A percentile compares a stretch with the other conserved stretches of the same genome.
phyloP scores from a whole-genome alignment of 2,113 vertebrate species.

The Scartelaos histophorus region DNA sequence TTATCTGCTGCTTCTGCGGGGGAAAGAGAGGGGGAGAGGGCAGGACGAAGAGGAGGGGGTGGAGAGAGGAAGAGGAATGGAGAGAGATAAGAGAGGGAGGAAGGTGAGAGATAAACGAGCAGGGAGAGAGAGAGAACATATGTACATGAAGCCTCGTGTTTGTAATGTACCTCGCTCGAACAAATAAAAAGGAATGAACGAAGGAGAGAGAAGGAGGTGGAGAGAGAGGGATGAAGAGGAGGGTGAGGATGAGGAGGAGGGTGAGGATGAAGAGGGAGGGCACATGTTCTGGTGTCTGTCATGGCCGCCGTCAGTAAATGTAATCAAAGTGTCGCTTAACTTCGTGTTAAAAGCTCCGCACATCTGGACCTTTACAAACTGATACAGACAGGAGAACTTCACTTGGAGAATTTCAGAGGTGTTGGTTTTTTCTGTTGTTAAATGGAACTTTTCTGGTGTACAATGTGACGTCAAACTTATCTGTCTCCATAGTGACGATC shows the following conservation, averaged over 20 bases:
- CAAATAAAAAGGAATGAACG: too few species aligned
- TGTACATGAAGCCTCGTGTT: too few species aligned
- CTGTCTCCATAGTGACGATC: too few species aligned
- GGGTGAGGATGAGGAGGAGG: neutral
- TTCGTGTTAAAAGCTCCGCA: conserved; percentile 4
- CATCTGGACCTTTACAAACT: neutral
- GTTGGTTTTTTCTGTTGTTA: too few species aligned
- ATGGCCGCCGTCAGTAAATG: conserved; percentile 22
- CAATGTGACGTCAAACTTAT: too few species aligned
- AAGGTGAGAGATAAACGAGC: too few species aligned
- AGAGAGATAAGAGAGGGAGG: neutral
- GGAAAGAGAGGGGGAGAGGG: neutral
- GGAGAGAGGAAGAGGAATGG: neutral
- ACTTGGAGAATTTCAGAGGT: neutral
- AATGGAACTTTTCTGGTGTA: too few species aligned
- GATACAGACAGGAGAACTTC: neutral
- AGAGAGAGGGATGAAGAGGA: too few species aligned
- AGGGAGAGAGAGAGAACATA: too few species aligned
- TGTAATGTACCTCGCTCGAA: too few species aligned
- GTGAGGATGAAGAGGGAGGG: too few species aligned
- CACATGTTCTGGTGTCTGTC: conserved; percentile 13
- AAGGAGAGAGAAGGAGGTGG: too few species aligned
- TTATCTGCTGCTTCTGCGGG: conserved; percentile 57
- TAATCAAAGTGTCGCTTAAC: conserved; percentile 9
- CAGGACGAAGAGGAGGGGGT: neutral